Conservation (phyloP, 1,140 invertebrate genomes). For the Apis dorsata region DNA sequence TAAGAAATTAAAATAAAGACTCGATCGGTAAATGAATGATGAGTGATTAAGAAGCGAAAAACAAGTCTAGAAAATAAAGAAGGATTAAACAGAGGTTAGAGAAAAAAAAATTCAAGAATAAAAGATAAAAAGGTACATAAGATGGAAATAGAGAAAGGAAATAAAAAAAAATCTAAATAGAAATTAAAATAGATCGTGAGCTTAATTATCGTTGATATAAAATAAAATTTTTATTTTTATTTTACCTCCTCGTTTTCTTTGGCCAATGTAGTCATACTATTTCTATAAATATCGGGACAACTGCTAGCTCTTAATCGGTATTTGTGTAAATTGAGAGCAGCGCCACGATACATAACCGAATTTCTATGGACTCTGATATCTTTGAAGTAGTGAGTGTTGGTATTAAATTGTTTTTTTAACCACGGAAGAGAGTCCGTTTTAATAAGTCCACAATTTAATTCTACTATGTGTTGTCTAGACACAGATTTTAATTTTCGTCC, state of each 20-base stretch:
- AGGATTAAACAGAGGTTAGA: too few relatives aligned
- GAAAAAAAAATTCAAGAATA: too few relatives aligned
- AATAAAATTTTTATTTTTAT: not conserved
- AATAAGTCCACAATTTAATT: slow-evolving; percentile 59
- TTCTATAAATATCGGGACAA: slow-evolving; percentile 93
- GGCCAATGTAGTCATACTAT: slow-evolving; percentile 92
- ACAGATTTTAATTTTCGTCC: slow-evolving; percentile 63
- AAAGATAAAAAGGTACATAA: too few relatives aligned
- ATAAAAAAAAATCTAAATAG: too few relatives aligned
- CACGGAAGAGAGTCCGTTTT: slow-evolving; percentile 78
- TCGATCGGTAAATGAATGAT: too few relatives aligned
- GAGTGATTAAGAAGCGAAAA: too few relatives aligned
- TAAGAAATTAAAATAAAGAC: not conserved
- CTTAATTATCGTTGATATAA: too few relatives aligned
- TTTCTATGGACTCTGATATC: slow-evolving; percentile 88
- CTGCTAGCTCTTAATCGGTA: slow-evolving; percentile 92
- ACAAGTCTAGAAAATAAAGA: too few relatives aligned
- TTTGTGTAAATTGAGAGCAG: slow-evolving; percentile 88
- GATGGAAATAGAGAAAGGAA: too few relatives aligned
- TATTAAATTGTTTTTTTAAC: slow-evolving; percentile 83
- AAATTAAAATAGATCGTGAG: not conserved
- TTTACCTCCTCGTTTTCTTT: slow-evolving; percentile 86
- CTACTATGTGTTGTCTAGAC: slow-evolving; percentile 61
- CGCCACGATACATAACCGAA: slow-evolving; percentile 91
- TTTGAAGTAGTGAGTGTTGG: slow-evolving; percentile 86